Evolutionary conservation across 2,888 invertebrate species (phyloP).

Genomic region (Bedellia somnulentella): DNA sequence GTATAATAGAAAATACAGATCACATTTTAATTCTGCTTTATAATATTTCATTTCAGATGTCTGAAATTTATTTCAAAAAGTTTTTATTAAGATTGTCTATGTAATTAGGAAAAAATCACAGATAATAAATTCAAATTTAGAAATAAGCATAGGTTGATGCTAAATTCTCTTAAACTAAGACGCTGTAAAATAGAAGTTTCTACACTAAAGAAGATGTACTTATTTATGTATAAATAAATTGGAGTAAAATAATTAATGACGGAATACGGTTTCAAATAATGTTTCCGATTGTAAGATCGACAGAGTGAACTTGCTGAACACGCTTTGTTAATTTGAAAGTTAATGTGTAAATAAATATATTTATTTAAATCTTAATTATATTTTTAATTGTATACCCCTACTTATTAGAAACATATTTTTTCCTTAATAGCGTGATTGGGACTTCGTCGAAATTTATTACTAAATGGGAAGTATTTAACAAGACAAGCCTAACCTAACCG

Average conservation of each 20-base stretch:
- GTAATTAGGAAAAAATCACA: too few relatives aligned
- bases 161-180: slow-evolving; percentile 24
- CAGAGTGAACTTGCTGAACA: slow-evolving; percentile 22
- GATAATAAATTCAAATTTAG: slow-evolving; percentile 10
- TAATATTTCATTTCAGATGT: too few relatives aligned
- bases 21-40: too few relatives aligned
- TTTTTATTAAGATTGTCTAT: too few relatives aligned
- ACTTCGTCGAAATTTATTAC: too few relatives aligned
- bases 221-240: too few relatives aligned
- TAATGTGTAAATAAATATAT: slow-evolving; percentile 59
- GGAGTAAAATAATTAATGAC: slow-evolving; percentile 22
- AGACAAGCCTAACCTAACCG: too few relatives aligned
- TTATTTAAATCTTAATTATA: slow-evolving; percentile 55
- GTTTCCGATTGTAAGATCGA: slow-evolving; percentile 39
- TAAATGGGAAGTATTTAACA: too few relatives aligned
- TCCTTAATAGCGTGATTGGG: too few relatives aligned
- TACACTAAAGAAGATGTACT: slow-evolving; percentile 41
- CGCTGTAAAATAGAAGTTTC: slow-evolving; percentile 36
- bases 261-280: slow-evolving; percentile 14
- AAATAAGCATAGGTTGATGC: slow-evolving; percentile 11
- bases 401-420: slow-evolving; percentile 6
- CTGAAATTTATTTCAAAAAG: too few relatives aligned
- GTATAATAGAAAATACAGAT: too few relatives aligned
- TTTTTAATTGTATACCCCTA: slow-evolving; percentile 12
- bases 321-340: slow-evolving; percentile 39